Percentiles rank a stretch among this genome's conserved stretches.
These are phyloP conservation scores for Eolophus roseicapilla DNA, from an alignment of 2,113 vertebrate species.

Conservation along the genomic window DNA sequence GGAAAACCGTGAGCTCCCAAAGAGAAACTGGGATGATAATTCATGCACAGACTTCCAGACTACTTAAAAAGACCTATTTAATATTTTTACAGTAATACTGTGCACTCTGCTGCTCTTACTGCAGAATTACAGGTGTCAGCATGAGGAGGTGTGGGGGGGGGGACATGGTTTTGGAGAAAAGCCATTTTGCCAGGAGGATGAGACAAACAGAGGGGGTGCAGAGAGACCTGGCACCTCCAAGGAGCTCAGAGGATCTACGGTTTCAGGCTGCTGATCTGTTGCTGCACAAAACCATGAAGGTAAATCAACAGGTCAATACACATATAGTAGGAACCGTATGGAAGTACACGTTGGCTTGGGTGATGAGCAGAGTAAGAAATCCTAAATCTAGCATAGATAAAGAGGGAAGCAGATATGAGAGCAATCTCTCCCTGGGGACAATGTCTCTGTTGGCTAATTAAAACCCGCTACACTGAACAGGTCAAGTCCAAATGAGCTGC, in stretches of 20 bases:
- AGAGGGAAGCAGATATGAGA: not conserved
- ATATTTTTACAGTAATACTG: slow-evolving; percentile 55
- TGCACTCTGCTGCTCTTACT: slow-evolving; percentile 50
- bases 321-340: fast-evolving
- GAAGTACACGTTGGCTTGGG: fast-evolving
- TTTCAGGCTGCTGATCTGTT: not conserved
- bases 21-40: not conserved
- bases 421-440: not conserved
- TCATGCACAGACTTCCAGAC: not conserved
- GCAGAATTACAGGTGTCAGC: slow-evolving; percentile 53
- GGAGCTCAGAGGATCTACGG: not conserved
- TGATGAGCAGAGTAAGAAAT: not conserved
- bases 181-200: not conserved
- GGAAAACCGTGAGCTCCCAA: not conserved
- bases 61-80: slow-evolving; percentile 5
- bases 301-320: not conserved
- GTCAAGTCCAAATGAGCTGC: not conserved
- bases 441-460: not conserved
- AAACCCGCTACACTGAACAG: not conserved
- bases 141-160: not conserved
- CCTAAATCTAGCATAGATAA: not conserved
- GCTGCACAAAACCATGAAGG: not conserved
- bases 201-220: not conserved
- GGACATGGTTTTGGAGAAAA: not conserved
- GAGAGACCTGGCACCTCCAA: not conserved